Evolutionary conservation across 1,140 invertebrate species (phyloP), one percentile per base, ranked within the genome.

Genomic region (Brachionus calyciflorus): DNA sequence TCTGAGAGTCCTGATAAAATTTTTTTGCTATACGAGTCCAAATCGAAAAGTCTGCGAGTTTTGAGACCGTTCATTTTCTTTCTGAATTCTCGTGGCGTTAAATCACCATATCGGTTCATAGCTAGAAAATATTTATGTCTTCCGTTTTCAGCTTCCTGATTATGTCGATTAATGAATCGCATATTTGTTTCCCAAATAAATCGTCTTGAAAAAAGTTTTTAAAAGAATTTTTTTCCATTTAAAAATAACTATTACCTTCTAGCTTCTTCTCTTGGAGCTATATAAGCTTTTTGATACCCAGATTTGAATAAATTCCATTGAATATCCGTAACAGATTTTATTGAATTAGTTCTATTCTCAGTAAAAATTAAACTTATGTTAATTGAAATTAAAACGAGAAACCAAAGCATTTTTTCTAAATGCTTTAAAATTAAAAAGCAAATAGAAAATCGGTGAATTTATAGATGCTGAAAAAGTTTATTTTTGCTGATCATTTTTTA

Each of bases 71-170:
- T 10, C 9, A 33, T 28, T 40, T 44, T 44, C 28, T 5, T 37
- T 55, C 24, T 41, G 9, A 75, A 55, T 55, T 75, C 49, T 55
- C 28, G n/a, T 55, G 49, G 46, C 30, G 70, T 55, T 33, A 75
- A 19, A 75, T 75, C 70, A 55, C 49, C 40, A 44, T 30, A 75
- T 44, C 55, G 24, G 26, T 75, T 75, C 49, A 75, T 55, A 21
- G 10, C 19, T 19, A 75, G 28, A 21, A 33, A 53, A 37, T 73
- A 73, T n/a, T 24, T 73, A 24, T 73, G 46, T 14, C 3, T 37
- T 48, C 68, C 68, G 6, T 30, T 17, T 37, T 51, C 33, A 12
- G 46, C 46, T 73, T 51, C 28, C 0, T 28, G 49, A n/a, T 73
- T 73, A 12, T 73, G 68, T 24, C 24, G 17, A 26, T 73, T 21